Evolutionary conservation across 2,888 invertebrate genomes (phyloP).

Genomic region (Endotricha flammealis): DNA sequence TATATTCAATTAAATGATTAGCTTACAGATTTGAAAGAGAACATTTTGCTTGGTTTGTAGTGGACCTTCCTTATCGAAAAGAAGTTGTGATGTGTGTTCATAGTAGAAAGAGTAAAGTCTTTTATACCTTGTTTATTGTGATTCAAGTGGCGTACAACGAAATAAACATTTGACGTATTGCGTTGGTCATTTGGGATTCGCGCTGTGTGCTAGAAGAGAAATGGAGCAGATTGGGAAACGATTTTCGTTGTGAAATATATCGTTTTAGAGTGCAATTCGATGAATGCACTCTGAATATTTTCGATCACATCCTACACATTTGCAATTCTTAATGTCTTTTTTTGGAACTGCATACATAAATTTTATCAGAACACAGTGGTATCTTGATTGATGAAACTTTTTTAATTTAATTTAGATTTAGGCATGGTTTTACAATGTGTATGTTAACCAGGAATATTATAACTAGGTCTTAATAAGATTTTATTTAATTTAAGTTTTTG

Average conservation of each 20-base stretch:
- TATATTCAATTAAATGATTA: no score
- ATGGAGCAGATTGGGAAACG: constrained; percentile 70
- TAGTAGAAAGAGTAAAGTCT: constrained; percentile 49
- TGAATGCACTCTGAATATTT: constrained; percentile 4
- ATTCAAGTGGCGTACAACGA: constrained; percentile 62
- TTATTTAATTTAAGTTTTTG: no score
- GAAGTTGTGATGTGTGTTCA: constrained; percentile 62
- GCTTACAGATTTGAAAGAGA: constrained; percentile 73
- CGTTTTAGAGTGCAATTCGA: constrained; percentile 15
- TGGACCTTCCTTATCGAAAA: constrained; percentile 67
- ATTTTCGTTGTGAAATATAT: constrained; percentile 52
- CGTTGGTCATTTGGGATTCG: constrained; percentile 69
- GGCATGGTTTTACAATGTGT: no score
- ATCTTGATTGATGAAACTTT: no score
- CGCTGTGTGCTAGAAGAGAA: constrained; percentile 57
- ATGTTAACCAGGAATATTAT: no score
- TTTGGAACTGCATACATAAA: no score
- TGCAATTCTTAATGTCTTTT: no score
- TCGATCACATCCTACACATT: no score
- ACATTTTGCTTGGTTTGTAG: constrained; percentile 64
- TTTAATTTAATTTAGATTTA: no score
- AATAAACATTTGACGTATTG: constrained; percentile 66
- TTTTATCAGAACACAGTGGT: no score
- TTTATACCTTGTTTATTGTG: constrained; percentile 67
- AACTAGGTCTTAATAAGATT: no score